Evolutionary conservation across 2,888 invertebrate species (phyloP).

Genomic region (Hemithea aestivaria): DNA sequence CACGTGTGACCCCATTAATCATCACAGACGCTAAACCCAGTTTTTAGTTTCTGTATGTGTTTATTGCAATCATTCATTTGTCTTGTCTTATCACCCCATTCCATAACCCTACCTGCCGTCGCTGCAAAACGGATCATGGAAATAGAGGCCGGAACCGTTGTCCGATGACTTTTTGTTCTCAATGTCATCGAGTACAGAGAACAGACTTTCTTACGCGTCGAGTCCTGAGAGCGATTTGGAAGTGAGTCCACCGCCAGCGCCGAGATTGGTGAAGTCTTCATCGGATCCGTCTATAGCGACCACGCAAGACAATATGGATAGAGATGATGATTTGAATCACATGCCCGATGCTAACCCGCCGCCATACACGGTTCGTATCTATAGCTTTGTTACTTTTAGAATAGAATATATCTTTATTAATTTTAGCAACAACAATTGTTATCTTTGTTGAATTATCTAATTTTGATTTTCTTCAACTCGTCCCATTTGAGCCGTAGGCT

Average conservation of each 20-base stretch:
- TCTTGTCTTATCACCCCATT: conserved; percentile 78
- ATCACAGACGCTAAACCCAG: conserved; percentile 63
- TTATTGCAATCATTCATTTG: conserved; percentile 73
- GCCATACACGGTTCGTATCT: conserved; percentile 87
- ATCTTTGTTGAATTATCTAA: too few species aligned
- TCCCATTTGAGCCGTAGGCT: too few species aligned
- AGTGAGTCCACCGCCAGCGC: conserved; percentile 89
- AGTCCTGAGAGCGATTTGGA: conserved; percentile 96
- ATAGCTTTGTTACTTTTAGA: conserved; percentile 25
- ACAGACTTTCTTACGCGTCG: conserved; percentile 96
- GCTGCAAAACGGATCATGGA: conserved; percentile 32
- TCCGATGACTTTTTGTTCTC: conserved; percentile 99
- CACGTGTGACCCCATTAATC: conserved; percentile 65
- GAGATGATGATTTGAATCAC: conserved; percentile 77
- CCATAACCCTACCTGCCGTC: conserved; percentile 69
- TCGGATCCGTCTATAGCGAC: conserved; percentile 97
- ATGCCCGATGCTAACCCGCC: conserved; percentile 87
- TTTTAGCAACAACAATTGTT: too few species aligned
- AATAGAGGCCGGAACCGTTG: conserved; percentile 95
- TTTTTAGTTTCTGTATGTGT: conserved; percentile 65
- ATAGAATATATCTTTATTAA: too few species aligned
- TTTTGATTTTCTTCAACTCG: too few species aligned
- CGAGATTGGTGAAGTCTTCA: conserved; percentile 87
- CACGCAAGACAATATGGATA: conserved; percentile 90
- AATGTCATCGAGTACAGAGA: conserved; percentile 89